These are phyloP conservation scores for Barnardius zonarius DNA, from an alignment of 2,113 vertebrate species.

Conservation along the genomic window DNA sequence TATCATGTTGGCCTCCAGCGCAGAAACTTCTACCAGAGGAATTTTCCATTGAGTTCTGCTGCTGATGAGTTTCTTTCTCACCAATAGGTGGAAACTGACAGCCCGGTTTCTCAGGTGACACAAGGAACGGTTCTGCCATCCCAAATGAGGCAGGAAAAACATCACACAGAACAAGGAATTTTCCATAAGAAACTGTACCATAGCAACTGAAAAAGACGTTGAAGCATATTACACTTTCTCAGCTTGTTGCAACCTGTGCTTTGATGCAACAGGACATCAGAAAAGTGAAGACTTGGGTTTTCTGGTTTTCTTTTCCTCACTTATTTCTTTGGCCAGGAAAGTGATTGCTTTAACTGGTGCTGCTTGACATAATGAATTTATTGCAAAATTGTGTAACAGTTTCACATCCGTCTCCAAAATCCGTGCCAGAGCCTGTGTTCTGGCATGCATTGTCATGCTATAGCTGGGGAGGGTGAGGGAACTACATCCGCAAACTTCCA, in stretches of 20 bases:
- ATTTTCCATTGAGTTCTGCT: slow-evolving; percentile 64
- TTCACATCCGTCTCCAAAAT: not conserved
- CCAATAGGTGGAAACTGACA: slow-evolving; percentile 73
- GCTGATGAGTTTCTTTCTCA: slow-evolving; percentile 73
- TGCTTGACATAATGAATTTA: slow-evolving; percentile 50
- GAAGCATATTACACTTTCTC: slow-evolving; percentile 62
- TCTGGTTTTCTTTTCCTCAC: slow-evolving; percentile 27
- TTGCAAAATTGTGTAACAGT: slow-evolving; percentile 46
- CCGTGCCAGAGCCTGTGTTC: not conserved
- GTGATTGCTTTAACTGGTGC: slow-evolving; percentile 50
- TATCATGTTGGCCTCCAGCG: slow-evolving; percentile 41
- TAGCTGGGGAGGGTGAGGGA: slow-evolving; percentile 8
- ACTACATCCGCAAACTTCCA: not conserved
- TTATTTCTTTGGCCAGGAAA: slow-evolving; percentile 49
- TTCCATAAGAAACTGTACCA: slow-evolving; percentile 70
- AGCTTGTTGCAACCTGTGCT: slow-evolving; percentile 65
- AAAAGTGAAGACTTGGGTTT: slow-evolving; percentile 46
- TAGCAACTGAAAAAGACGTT: slow-evolving; percentile 70
- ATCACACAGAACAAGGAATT: slow-evolving; percentile 67
- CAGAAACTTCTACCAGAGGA: slow-evolving; percentile 53
- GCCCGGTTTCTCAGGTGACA: slow-evolving; percentile 70
- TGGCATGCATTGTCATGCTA: slow-evolving; percentile 25
- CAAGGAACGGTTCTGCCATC: slow-evolving; percentile 69
- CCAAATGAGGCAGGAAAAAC: slow-evolving; percentile 73
- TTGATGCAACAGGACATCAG: slow-evolving; percentile 69